phyloP scores from a whole-genome alignment of 2,113 vertebrate genomes.

The Vireo altiloquus region DNA sequence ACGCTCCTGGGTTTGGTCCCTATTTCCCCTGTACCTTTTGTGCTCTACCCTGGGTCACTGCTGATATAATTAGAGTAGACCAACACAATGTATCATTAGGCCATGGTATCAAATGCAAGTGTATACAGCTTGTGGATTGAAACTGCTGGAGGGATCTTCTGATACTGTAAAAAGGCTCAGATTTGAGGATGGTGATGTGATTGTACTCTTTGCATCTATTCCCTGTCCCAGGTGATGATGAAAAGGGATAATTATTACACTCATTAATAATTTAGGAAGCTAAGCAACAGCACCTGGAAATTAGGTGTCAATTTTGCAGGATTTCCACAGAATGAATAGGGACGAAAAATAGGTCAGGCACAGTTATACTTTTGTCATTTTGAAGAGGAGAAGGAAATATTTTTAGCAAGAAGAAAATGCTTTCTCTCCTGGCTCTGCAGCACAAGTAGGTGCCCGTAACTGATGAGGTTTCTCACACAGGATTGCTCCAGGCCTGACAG shows the following conservation, averaged over 20 bases:
- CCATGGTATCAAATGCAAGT: neutral
- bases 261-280: slow-evolving; percentile 24
- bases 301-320: slow-evolving; percentile 24
- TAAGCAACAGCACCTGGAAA: slow-evolving; percentile 49
- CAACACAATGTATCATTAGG: neutral
- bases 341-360: slow-evolving; percentile 5
- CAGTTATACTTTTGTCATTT: neutral
- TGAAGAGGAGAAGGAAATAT: neutral
- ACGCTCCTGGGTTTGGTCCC: neutral
- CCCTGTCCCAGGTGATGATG: neutral
- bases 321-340: slow-evolving; percentile 28
- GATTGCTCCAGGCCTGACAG: neutral
- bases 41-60: neutral
- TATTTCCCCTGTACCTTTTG: neutral
- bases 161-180: rapidly evolving
- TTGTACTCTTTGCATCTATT: neutral
- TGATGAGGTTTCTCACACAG: neutral
- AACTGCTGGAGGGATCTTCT: neutral
- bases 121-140: neutral
- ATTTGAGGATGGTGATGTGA: neutral
- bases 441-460: neutral
- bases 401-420: slow-evolving; percentile 39
- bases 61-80: neutral
- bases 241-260: neutral
- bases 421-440: neutral